Evolutionary conservation across 1,140 invertebrate genomes (phyloP).

Genomic region (Luehdorfia chinensis): DNA sequence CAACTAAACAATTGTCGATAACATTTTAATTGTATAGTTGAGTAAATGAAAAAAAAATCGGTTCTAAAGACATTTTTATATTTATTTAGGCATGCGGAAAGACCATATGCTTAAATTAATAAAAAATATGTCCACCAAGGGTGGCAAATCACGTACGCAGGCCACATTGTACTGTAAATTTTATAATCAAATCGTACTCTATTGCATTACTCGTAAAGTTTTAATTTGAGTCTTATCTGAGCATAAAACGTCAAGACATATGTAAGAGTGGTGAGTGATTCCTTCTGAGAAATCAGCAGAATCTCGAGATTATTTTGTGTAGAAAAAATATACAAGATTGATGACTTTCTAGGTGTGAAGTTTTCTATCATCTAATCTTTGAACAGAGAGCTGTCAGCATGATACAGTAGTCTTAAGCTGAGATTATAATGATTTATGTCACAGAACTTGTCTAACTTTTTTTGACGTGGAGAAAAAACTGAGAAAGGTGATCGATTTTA

Average conservation of each 20-base stretch:
- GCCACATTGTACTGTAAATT: conserved; percentile 4
- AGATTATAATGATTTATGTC: conserved; percentile 3
- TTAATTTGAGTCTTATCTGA: conserved; percentile 18
- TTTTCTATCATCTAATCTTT: conserved; percentile 24
- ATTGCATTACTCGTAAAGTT: conserved; percentile 8
- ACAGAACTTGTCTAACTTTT: too few species aligned
- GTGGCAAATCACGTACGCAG: conserved; percentile 44
- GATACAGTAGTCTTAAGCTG: neutral
- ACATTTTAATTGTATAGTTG: too few species aligned
- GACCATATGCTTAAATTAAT: too few species aligned
- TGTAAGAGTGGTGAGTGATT: conserved; percentile 27
- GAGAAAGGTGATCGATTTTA: too few species aligned
- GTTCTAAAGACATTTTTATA: too few species aligned
- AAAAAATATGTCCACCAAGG: too few species aligned
- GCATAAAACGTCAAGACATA: conserved; percentile 22
- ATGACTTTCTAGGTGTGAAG: conserved; percentile 58
- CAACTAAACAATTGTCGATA: too few species aligned
- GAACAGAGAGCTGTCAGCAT: conserved; percentile 10
- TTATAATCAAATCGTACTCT: conserved; percentile 18
- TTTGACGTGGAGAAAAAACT: too few species aligned
- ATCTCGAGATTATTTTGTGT: conserved; percentile 13
- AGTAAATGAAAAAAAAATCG: too few species aligned
- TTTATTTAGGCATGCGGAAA: conserved; percentile 28
- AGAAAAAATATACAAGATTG: conserved; percentile 52
- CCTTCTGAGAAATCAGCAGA: conserved; percentile 44